These are phyloP conservation scores for Sternotherus odoratus DNA, from an alignment of 2,797 vertebrate genomes.

Conservation along the genomic window DNA sequence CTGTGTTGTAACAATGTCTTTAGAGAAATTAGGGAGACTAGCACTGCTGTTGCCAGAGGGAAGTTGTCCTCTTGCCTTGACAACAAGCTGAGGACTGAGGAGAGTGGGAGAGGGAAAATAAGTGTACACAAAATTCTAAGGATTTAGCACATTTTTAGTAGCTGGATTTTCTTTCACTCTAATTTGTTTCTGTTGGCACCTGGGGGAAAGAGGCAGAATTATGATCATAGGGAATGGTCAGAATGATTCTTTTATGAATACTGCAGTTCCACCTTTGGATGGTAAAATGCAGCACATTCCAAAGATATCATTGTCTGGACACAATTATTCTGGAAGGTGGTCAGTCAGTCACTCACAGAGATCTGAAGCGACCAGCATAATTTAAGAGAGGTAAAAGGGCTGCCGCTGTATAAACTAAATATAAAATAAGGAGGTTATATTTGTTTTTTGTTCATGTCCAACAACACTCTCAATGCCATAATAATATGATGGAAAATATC, in stretches of 20 bases:
- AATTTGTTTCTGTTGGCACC: neutral
- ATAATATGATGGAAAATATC: neutral
- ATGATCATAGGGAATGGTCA: neutral
- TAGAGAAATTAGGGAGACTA: neutral
- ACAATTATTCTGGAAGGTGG: neutral
- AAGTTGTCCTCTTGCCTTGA: neutral
- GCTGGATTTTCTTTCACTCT: accelerated
- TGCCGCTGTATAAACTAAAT: neutral
- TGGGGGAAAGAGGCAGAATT: neutral
- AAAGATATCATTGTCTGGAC: neutral
- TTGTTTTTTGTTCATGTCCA: neutral
- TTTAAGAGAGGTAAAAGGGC: neutral
- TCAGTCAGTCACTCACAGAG: neutral
- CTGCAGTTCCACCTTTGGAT: neutral
- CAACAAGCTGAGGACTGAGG: neutral
- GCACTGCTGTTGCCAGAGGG: neutral
- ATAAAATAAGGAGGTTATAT: neutral
- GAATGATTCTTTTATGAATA: neutral
- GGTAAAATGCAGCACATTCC: neutral
- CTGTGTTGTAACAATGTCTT: neutral
- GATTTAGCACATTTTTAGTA: neutral
- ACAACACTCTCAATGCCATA: neutral
- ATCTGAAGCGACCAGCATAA: neutral
- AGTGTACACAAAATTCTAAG: neutral
- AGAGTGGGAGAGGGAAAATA: neutral